Evolutionary conservation across 2,113 vertebrate species (phyloP), one percentile per base, ranked within the genome.

Genomic region (Brachyhypopomus gauderio): DNA sequence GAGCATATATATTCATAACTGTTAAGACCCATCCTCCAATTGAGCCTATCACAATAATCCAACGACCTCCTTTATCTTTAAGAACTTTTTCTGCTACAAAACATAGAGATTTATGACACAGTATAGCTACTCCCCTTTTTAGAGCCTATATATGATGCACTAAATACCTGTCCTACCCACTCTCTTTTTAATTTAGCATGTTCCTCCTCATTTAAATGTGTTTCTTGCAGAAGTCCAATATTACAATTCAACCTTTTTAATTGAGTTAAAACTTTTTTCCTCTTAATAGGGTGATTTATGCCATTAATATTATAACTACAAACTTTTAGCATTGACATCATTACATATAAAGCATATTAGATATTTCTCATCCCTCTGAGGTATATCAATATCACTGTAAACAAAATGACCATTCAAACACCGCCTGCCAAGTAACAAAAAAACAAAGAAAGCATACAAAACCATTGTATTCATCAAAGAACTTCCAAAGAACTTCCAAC

Each of bases 161-260:
- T 56, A 56, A 56, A 56, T 56, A 56, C 55, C 55, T 56, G 55
- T 56, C 55, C 55, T 56, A 56, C 55, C 55, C 55, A 56, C 55
- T 56, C 55, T 56, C 55, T 56, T 56, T 56, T 56, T 56, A 56
- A 56, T 56, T 56, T 56, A 56, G 55, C 55, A 56, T 56, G 55
- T 56, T 56, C 55, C 55, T 56, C 55, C 55, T 56, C 55, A 56
- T 56, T 56, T 56, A 56, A 19, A 56, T 56, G 55, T 56, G 12
- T 56, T 17, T 19, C 55, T 41, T 41, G 38, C 38, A 41, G 38
- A 41, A 41, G 38, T 7, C 3, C 38, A 41, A 41, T 41, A 41
- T 41, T 41, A 41, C 55, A 56, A 56, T 56, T 56, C 55, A 56
- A 56, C 55, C 55, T 56, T 56, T 56, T 56, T 56, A 56, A 56